Evolutionary conservation across 2,888 invertebrate species (phyloP).

Genomic region (Cryptocephalus moraei): DNA sequence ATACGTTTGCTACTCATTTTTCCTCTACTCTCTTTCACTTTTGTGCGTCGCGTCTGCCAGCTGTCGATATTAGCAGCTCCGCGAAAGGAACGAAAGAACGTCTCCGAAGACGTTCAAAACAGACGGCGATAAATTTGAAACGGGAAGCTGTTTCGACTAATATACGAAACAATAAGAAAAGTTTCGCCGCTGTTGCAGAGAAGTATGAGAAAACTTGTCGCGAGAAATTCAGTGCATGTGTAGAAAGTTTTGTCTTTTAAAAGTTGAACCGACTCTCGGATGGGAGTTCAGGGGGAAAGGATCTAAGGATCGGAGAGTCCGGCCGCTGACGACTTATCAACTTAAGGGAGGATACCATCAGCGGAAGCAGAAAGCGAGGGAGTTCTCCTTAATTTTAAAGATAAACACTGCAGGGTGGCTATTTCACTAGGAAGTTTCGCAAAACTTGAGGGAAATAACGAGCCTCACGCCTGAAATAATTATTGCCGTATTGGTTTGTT

Average conservation of each 20-base stretch:
- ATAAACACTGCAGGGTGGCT: too few relatives aligned
- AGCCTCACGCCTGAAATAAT: too few relatives aligned
- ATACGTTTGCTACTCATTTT: too few relatives aligned
- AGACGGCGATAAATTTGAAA: constrained; percentile 14
- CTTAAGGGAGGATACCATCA: background rate
- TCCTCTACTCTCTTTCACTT: too few relatives aligned
- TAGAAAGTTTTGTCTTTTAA: constrained; percentile 21
- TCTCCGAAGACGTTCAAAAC: constrained; percentile 5
- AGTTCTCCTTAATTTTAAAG: background rate
- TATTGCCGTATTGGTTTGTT: too few relatives aligned
- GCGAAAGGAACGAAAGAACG: background rate
- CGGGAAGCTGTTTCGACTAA: constrained; percentile 15
- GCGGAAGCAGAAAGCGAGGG: constrained; percentile 1
- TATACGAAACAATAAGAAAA: constrained; percentile 23
- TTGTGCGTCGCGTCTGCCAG: too few relatives aligned
- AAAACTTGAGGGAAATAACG: too few relatives aligned
- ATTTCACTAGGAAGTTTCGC: too few relatives aligned
- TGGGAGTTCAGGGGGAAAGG: constrained; percentile 8
- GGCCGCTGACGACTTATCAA: constrained; percentile 20
- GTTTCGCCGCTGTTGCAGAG: constrained; percentile 16
- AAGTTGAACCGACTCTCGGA: constrained; percentile 10
- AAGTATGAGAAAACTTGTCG: constrained; percentile 14
- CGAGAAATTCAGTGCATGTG: constrained; percentile 20
- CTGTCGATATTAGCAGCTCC: too few relatives aligned
- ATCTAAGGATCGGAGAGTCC: constrained; percentile 15